phyloP scores from a whole-genome alignment of 2,113 vertebrate genomes.

The Xyrauchen texanus region DNA sequence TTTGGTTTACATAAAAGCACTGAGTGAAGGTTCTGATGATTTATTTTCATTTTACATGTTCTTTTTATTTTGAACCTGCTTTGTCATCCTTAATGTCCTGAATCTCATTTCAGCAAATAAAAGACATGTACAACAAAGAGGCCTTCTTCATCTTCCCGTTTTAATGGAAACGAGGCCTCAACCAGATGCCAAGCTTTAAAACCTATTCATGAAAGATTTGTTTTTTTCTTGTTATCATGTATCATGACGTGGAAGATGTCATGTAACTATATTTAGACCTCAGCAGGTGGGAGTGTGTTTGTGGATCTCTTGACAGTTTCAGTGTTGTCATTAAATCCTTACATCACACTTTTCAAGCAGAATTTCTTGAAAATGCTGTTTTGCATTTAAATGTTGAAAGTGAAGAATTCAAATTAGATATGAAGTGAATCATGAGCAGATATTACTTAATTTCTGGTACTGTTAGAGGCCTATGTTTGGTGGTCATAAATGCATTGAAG shows the following conservation, averaged over 20 bases:
- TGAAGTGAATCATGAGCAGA: background rate
- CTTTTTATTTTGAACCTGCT: background rate
- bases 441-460: background rate
- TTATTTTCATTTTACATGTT: background rate
- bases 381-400: background rate
- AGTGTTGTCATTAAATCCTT: conserved; percentile 21
- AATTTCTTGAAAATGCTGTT: background rate
- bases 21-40: background rate
- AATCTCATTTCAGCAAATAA: background rate
- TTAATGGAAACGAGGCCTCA: too few relatives aligned
- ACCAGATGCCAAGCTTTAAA: background rate
- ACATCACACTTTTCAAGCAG: conserved; percentile 18
- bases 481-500: too few relatives aligned
- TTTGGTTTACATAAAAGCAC: background rate
- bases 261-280: conserved; percentile 17
- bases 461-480: too few relatives aligned
- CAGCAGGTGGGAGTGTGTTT: conserved; percentile 23
- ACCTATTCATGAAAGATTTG: background rate
- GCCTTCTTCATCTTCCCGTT: too few relatives aligned
- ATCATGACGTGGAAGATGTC: conserved; percentile 4
- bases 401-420: background rate
- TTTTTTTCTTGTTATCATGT: background rate
- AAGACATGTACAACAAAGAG: background rate
- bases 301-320: conserved; percentile 29
- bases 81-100: background rate